Evolutionary conservation across 1,140 invertebrate genomes (phyloP).

Genomic region (Ctenoplectra terminalis): DNA sequence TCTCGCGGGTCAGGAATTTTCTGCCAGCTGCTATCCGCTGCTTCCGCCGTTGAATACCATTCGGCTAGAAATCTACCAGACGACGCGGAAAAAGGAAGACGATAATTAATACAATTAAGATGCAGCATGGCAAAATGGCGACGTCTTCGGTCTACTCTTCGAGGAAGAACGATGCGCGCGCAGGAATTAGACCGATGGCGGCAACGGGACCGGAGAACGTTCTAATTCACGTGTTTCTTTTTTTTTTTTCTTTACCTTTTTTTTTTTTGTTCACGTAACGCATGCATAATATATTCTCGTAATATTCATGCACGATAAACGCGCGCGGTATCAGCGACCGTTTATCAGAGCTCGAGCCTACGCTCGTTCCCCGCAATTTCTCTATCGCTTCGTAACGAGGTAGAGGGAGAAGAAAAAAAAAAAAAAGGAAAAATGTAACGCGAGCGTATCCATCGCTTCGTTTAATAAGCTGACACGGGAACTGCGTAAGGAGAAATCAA

Average conservation of each 20-base stretch:
- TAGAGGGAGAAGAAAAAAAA: background rate
- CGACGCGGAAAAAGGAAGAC: slow-evolving; percentile 45
- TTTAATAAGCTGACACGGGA: background rate
- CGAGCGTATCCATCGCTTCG: background rate
- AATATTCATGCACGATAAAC: slow-evolving; percentile 23
- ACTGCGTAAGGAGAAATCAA: too few species aligned
- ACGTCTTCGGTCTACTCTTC: background rate
- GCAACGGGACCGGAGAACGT: background rate
- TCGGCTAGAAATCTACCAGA: slow-evolving; percentile 5
- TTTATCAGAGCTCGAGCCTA: slow-evolving; percentile 4
- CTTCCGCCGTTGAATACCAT: slow-evolving; percentile 6
- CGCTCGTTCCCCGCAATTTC: slow-evolving; percentile 1
- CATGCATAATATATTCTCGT: slow-evolving; percentile 20
- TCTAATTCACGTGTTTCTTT: background rate
- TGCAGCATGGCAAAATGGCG: background rate
- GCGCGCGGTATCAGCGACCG: background rate
- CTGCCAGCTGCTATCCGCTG: background rate
- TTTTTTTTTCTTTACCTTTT: background rate
- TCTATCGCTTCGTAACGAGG: background rate
- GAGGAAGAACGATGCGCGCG: background rate
- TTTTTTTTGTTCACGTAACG: slow-evolving; percentile 1
- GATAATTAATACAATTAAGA: slow-evolving; percentile 45
- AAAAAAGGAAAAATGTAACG: background rate
- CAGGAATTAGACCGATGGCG: background rate
- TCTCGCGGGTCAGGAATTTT: slow-evolving; percentile 12